Evolutionary conservation across 2,888 invertebrate species (phyloP).

Genomic region (Polymixis lichenea): DNA sequence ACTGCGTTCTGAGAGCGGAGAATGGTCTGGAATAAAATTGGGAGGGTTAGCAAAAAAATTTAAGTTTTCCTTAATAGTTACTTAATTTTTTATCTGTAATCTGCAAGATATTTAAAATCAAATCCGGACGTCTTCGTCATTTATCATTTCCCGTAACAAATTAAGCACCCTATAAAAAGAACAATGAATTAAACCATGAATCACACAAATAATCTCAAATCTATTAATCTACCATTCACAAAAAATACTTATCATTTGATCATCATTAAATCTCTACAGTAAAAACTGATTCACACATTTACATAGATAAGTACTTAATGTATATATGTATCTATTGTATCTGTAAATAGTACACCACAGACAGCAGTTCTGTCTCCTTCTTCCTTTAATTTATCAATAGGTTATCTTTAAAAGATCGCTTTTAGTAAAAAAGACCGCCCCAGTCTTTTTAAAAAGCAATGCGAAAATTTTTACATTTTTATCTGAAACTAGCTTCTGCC

Average conservation of each 20-base stretch:
- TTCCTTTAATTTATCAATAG: too few relatives aligned
- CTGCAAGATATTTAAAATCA: conserved; percentile 10
- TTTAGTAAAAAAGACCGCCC: too few relatives aligned
- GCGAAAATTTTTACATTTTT: too few relatives aligned
- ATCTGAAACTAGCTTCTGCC: too few relatives aligned
- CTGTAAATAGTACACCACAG: too few relatives aligned
- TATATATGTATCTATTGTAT: too few relatives aligned
- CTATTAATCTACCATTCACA: conserved; percentile 35
- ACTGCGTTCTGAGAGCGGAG: conserved; percentile 93
- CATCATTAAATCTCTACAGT: conserved; percentile 1
- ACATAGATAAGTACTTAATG: too few relatives aligned
- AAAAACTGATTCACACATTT: background rate
- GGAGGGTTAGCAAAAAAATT: background rate
- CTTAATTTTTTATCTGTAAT: background rate
- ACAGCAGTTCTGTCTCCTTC: too few relatives aligned
- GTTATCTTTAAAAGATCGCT: too few relatives aligned
- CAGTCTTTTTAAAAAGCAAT: too few relatives aligned
- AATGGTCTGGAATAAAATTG: conserved; percentile 93
- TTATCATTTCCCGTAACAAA: conserved; percentile 28
- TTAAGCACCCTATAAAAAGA: conserved; percentile 10
- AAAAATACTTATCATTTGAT: conserved; percentile 28
- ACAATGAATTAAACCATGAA: conserved; percentile 24
- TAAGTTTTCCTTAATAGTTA: background rate
- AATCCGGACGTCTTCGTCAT: conserved; percentile 15
- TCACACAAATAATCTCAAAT: conserved; percentile 21